These are phyloP conservation scores for Andrena chrysosceles DNA, from an alignment of 2,888 invertebrate genomes.

Conservation along the genomic window DNA sequence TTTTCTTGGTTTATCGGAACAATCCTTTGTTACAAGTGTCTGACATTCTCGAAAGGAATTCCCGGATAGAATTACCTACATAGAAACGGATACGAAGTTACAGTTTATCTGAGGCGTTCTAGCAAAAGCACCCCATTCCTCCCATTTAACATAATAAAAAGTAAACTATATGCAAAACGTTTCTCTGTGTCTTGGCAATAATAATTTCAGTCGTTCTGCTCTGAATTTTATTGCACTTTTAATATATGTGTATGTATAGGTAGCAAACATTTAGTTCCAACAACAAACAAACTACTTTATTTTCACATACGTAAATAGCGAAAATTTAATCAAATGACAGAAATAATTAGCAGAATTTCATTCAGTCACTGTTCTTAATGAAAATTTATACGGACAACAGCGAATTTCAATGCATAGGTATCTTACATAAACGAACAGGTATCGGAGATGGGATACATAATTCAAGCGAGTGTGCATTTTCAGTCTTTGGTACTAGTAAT, in stretches of 20 bases:
- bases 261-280: too few relatives aligned
- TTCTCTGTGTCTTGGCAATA: background rate
- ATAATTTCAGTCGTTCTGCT: background rate
- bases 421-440: background rate
- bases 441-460: background rate
- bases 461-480: background rate
- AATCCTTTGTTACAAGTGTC: conserved; percentile 44
- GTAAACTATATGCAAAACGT: background rate
- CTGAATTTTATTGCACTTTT: background rate
- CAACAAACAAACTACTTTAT: too few relatives aligned
- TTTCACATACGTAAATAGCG: too few relatives aligned
- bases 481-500: background rate
- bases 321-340: too few relatives aligned
- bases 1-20: conserved; percentile 81
- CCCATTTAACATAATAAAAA: background rate
- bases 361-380: background rate
- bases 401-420: background rate
- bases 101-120: background rate
- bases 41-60: conserved; percentile 17
- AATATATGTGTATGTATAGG: background rate
- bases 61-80: conserved; percentile 10
- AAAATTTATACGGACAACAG: background rate
- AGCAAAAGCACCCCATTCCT: background rate
- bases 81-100: conserved; percentile 1
- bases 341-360: background rate